phyloP scores from a whole-genome alignment of 2,888 invertebrate genomes.

The Drosophila macrospina region DNA sequence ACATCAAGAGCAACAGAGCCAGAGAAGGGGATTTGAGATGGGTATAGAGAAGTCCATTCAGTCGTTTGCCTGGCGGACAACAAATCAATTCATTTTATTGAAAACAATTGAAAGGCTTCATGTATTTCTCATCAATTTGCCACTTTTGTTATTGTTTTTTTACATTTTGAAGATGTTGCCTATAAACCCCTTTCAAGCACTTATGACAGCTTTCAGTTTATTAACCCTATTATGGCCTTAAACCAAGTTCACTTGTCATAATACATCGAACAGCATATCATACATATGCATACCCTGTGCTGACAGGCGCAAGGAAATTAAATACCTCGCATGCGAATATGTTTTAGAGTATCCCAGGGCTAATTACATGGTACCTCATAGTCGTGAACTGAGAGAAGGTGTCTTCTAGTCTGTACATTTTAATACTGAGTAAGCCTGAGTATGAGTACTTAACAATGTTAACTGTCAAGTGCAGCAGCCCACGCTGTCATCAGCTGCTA shows the following conservation, averaged over 20 bases:
- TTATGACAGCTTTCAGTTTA: conserved; percentile 30
- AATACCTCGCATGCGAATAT: no score
- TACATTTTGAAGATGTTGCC: conserved; percentile 14
- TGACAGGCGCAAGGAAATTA: no score
- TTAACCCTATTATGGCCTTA: conserved; percentile 31
- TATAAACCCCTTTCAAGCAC: conserved; percentile 35
- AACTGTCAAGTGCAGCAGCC: conserved; percentile 65
- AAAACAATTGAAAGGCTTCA: conserved; percentile 72
- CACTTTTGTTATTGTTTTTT: conserved; percentile 27
- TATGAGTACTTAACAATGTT: conserved; percentile 45
- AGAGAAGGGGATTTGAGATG: conserved; percentile 10
- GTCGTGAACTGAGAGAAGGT: no score
- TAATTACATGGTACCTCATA: background rate
- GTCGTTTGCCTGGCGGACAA: conserved; percentile 40
- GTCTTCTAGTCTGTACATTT: conserved; percentile 6
- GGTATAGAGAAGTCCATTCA: conserved; percentile 26
- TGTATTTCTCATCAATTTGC: conserved; percentile 22
- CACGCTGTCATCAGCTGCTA: conserved; percentile 57
- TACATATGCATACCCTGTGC: background rate
- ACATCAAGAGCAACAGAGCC: no score
- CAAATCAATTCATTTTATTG: conserved; percentile 78
- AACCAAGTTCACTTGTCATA: conserved; percentile 8
- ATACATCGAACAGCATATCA: background rate
- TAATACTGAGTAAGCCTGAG: conserved; percentile 39
- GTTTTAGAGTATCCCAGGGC: no score